Conservation (phyloP, 2,797 vertebrate species). For the Periophthalmus magnuspinnatus region DNA sequence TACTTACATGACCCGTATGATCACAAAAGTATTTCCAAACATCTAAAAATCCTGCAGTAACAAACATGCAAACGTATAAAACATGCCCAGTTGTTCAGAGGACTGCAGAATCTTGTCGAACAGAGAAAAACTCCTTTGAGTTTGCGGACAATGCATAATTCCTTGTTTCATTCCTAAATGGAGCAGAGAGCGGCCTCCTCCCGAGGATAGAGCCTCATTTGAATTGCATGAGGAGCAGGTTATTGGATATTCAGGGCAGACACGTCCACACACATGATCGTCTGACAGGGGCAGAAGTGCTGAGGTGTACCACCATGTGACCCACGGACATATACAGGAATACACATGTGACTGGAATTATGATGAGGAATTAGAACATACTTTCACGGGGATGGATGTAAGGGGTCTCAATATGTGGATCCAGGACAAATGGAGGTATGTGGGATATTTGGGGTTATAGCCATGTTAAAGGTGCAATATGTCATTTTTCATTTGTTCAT, state of each 20-base stretch:
- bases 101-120: not conserved
- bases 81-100: not conserved
- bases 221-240: conserved; percentile 8
- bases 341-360: conserved; percentile 29
- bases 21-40: not conserved
- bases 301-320: conserved; percentile 30
- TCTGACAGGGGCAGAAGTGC: conserved; percentile 20
- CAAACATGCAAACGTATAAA: not conserved
- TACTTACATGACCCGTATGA: no score
- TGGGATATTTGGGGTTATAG: not conserved
- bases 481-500: no score
- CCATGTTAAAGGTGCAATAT: no score
- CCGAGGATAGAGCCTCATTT: conserved; percentile 28
- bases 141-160: not conserved
- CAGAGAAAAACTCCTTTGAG: not conserved
- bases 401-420: not conserved
- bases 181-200: conserved; percentile 6
- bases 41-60: not conserved
- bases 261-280: not conserved
- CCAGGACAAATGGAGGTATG: not conserved
- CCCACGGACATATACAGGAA: conserved; percentile 8
- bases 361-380: conserved; percentile 25
- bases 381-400: not conserved
- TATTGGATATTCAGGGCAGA: conserved; percentile 27
- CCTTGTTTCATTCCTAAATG: conserved; percentile 16